phyloP scores from a whole-genome alignment of 2,888 invertebrate genomes.

The Cephonodes hylas region DNA sequence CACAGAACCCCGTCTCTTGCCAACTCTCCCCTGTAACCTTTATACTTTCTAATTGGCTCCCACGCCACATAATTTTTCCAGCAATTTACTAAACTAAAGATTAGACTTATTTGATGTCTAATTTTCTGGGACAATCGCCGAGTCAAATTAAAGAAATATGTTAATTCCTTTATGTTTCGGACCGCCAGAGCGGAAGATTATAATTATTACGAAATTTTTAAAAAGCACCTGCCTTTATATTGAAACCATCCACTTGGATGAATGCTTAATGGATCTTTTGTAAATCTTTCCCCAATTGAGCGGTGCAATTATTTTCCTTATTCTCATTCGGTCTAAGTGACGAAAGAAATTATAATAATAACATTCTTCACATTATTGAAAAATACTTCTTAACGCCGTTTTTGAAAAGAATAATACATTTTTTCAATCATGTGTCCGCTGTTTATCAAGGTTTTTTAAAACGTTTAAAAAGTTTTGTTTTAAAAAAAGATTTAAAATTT shows the following conservation, averaged over 20 bases:
- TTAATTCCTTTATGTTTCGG: constrained; percentile 73
- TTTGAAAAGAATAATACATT: too few relatives aligned
- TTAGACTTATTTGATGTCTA: constrained; percentile 65
- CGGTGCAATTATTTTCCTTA: constrained; percentile 14
- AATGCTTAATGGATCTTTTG: constrained; percentile 44
- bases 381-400: too few relatives aligned
- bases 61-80: constrained; percentile 66
- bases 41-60: constrained; percentile 58
- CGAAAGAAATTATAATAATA: neutral
- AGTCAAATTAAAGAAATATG: constrained; percentile 75
- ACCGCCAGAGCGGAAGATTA: constrained; percentile 74
- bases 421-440: too few relatives aligned
- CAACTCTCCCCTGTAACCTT: constrained; percentile 35
- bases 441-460: too few relatives aligned
- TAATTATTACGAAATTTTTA: constrained; percentile 73
- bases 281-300: constrained; percentile 32
- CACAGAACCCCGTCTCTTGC: constrained; percentile 44
- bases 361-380: too few relatives aligned
- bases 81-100: constrained; percentile 64
- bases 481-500: too few relatives aligned
- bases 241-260: constrained; percentile 40
- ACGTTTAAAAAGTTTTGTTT: too few relatives aligned
- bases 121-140: constrained; percentile 75
- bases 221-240: constrained; percentile 55
- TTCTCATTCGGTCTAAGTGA: constrained; percentile 2